Evolutionary conservation across 2,888 invertebrate genomes (phyloP), one percentile per base, ranked within the genome.

Genomic region (Odontocolon sp.): DNA sequence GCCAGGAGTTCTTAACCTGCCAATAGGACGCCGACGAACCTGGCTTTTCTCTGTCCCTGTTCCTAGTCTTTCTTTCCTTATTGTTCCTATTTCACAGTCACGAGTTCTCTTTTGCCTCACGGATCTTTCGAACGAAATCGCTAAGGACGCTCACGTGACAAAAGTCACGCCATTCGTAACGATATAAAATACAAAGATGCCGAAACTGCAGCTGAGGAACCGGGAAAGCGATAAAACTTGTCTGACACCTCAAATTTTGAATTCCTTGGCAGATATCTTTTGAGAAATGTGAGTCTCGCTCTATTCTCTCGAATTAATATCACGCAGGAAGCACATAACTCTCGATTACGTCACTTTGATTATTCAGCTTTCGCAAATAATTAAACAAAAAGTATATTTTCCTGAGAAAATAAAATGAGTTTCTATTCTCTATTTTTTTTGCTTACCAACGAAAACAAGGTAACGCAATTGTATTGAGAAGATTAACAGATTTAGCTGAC

Each of bases 1-100:
- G 77, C 74, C 74, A 70, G 21, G 50, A 56, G 16, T 61, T 66
- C 54, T 61, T 61, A 74, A 78, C 69, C 31, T 61, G 66, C 66
- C 45, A 59, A 50, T 33, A 45, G 31, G 16, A 31, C 31, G 42
- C 31, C 8, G 18, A 26, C 45, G 38, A 67, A 61, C 61, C 61
- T 33, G 40, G 38, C 47, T 36, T 42, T 45, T 38, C 26, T 14
- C 11, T 54, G 11, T 52, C 8, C 40, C 36, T 11, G 21, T 33
- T 26, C 23, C 21, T 26, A 9, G 2, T 28, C 2, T 18, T 4
- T 16, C 31, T 31, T n/a, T n/a, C n/a, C n/a, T n/a, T n/a, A n/a
- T n/a, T n/a, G n/a, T n/a, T 42, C n/a, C n/a, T 11, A 18, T 45
- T 45, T 11, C 31, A 3, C 14, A 16, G 31, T 42, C 61, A 45